Conservation (phyloP, 1,140 invertebrate genomes). For the Coptotermes formosanus region DNA sequence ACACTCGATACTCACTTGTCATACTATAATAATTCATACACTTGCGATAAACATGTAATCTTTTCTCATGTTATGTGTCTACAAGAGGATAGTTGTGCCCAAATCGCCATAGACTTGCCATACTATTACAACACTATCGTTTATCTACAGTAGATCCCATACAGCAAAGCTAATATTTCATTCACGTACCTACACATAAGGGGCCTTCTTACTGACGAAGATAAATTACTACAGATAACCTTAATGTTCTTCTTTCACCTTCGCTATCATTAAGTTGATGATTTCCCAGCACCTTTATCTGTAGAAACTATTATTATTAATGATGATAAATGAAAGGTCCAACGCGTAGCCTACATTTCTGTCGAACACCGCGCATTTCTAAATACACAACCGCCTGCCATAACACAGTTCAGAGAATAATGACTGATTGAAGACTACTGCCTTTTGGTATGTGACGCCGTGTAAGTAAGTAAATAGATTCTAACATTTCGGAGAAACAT, state of each 20-base stretch:
- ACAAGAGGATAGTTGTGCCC: background rate
- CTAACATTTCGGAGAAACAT: too few relatives aligned
- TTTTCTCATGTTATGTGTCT: background rate
- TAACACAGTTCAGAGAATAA: too few relatives aligned
- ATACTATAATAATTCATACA: background rate
- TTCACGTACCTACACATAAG: background rate
- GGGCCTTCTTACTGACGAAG: background rate
- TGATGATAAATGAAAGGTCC: background rate
- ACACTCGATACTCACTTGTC: background rate
- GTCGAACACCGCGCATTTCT: background rate
- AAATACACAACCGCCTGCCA: background rate
- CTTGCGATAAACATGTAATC: background rate
- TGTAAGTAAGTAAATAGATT: too few relatives aligned
- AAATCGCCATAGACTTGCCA: background rate
- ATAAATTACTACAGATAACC: conserved; percentile 15
- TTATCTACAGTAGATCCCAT: too few relatives aligned
- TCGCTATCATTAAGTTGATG: background rate
- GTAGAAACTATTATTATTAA: background rate
- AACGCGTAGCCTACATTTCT: background rate
- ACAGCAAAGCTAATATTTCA: too few relatives aligned
- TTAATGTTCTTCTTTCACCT: background rate
- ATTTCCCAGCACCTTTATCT: background rate
- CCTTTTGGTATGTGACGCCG: too few relatives aligned
- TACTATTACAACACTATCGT: background rate
- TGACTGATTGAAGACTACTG: too few relatives aligned